Evolutionary conservation across 2,888 invertebrate species (phyloP).

Genomic region (Crossocerus cetratus): DNA sequence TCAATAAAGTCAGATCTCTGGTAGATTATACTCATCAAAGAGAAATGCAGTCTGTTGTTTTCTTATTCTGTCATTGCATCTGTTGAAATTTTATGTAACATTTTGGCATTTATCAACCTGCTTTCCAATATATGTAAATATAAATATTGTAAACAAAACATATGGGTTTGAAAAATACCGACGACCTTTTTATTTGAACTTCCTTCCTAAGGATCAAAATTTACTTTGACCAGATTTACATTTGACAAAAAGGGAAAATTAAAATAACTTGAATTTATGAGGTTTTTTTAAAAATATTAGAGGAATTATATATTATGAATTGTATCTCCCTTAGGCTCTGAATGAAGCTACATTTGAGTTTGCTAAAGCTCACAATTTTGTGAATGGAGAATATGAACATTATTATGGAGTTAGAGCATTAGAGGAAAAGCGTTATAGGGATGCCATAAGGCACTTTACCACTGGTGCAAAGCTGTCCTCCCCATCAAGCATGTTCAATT

Average conservation of each 20-base stretch:
- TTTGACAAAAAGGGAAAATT: neutral
- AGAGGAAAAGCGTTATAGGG: constrained; percentile 79
- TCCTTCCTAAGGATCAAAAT: too few relatives aligned
- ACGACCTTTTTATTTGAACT: too few relatives aligned
- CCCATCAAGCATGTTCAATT: constrained; percentile 82
- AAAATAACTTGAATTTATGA: neutral
- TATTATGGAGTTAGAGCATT: constrained; percentile 81
- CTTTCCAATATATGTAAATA: neutral
- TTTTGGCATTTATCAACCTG: too few relatives aligned
- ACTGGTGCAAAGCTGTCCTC: constrained; percentile 81
- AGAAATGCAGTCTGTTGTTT: too few relatives aligned
- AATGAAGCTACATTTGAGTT: constrained; percentile 67
- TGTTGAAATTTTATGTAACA: too few relatives aligned
- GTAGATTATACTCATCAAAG: too few relatives aligned
- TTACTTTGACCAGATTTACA: too few relatives aligned
- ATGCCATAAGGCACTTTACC: constrained; percentile 79
- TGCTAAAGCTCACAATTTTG: constrained; percentile 76
- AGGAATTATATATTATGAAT: too few relatives aligned
- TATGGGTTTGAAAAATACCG: too few relatives aligned
- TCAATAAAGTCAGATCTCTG: too few relatives aligned
- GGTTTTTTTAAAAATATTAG: too few relatives aligned
- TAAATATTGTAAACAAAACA: neutral
- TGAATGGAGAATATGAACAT: constrained; percentile 81
- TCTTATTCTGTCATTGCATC: too few relatives aligned
- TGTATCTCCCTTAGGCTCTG: constrained; percentile 58